A percentile compares a stretch with the other conserved stretches of the same genome.
Evolutionary conservation across 2,888 invertebrate genomes (phyloP).

Genomic region (Orthonychiurus folsomi): DNA sequence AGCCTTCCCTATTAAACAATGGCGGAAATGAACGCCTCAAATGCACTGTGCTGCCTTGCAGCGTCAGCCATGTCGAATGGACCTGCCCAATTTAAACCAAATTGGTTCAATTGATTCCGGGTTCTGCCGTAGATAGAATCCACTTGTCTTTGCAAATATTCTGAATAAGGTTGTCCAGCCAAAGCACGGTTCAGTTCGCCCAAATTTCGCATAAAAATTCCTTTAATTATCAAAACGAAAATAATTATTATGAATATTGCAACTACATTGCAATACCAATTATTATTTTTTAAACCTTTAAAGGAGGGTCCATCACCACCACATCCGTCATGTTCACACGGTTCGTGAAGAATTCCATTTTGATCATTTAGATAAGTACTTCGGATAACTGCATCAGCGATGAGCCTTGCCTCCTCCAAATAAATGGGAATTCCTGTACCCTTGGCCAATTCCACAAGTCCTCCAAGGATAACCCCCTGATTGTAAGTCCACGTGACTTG

Average conservation of each 20-base stretch:
- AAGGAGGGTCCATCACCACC: slow-evolving; percentile 26
- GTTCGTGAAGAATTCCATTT: slow-evolving; percentile 31
- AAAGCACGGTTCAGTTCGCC: slow-evolving; percentile 32
- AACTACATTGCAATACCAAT: no score
- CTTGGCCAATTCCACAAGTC: slow-evolving; percentile 25
- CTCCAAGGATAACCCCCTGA: slow-evolving; percentile 37
- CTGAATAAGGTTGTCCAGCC: slow-evolving; percentile 24
- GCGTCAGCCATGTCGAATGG: slow-evolving; percentile 30
- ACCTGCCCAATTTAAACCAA: slow-evolving; percentile 33
- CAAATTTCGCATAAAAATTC: slow-evolving; percentile 34
- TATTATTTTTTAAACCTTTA: no score
- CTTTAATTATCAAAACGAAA: no score
- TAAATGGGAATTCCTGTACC: slow-evolving; percentile 27
- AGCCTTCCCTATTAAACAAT: no score
- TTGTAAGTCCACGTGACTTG: slow-evolving; percentile 33
- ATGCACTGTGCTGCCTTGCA: slow-evolving; percentile 31
- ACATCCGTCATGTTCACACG: slow-evolving; percentile 30
- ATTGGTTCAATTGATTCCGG: slow-evolving; percentile 35
- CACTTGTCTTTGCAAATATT: slow-evolving; percentile 27
- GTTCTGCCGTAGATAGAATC: slow-evolving; percentile 23
- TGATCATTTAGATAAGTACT: slow-evolving; percentile 25
- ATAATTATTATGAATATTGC: no score
- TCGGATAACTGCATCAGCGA: slow-evolving; percentile 34
- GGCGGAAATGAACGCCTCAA: slow-evolving; percentile 34
- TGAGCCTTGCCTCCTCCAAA: slow-evolving; percentile 25